A percentile compares a stretch with the other conserved stretches of the same genome.
Evolutionary conservation across 2,797 vertebrate genomes (phyloP).

Genomic region (Aselliscus stoliczkanus): DNA sequence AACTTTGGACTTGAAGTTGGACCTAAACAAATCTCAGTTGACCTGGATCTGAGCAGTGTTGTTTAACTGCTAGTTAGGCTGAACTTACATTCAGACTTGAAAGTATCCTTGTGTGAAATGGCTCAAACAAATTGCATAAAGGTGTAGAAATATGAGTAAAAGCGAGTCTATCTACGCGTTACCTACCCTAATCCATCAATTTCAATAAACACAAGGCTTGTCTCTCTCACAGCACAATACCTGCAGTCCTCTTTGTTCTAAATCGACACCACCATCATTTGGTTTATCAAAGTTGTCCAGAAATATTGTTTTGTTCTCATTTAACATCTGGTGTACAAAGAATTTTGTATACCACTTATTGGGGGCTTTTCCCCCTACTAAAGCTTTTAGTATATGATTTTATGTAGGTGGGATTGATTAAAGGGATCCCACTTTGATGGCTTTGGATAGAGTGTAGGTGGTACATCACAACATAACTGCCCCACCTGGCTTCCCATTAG

Average conservation of each 20-base stretch:
- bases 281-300: background rate
- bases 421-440: background rate
- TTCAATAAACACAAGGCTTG: background rate
- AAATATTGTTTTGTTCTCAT: background rate
- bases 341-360: background rate
- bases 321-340: background rate
- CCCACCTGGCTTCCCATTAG: background rate
- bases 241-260: background rate
- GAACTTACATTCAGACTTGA: background rate
- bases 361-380: rapidly evolving
- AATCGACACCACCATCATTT: background rate
- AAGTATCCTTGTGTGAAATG: background rate
- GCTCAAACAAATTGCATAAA: background rate
- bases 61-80: background rate
- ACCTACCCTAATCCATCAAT: background rate
- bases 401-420: background rate
- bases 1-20: background rate
- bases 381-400: background rate
- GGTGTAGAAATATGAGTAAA: background rate
- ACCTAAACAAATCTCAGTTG: background rate
- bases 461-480: background rate
- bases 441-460: background rate
- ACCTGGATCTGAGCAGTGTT: background rate
- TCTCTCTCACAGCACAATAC: background rate
- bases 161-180: background rate